Evolutionary conservation across 1,140 invertebrate species (phyloP).

Genomic region (Tetragonula clypearis): DNA sequence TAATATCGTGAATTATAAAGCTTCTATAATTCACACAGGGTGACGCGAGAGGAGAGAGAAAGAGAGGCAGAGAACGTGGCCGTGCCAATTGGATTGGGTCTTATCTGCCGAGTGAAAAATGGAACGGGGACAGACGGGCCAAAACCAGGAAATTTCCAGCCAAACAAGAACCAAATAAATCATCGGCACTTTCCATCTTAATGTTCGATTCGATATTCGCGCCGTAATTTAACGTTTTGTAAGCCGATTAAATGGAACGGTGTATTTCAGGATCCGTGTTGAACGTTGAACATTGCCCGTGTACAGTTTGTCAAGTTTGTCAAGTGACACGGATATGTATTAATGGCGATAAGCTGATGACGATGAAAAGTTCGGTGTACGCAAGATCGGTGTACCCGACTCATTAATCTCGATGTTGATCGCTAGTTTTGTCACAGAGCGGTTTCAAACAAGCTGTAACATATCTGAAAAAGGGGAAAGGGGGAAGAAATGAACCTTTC

Average conservation of each 20-base stretch:
- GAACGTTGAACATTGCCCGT: no score
- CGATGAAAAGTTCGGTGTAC: neutral
- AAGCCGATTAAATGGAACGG: no score
- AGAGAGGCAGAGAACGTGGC: neutral
- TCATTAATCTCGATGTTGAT: neutral
- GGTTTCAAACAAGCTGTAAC: neutral
- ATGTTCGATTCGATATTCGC: neutral
- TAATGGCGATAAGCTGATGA: neutral
- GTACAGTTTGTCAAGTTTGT: neutral
- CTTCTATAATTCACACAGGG: constrained; percentile 20
- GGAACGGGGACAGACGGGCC: constrained; percentile 15
- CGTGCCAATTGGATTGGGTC: constrained; percentile 47
- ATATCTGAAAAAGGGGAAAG: neutral
- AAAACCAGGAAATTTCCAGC: constrained; percentile 13
- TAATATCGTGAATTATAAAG: constrained; percentile 44
- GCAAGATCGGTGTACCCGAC: neutral
- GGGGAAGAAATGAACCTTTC: neutral
- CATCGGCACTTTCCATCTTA: neutral
- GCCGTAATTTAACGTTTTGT: neutral
- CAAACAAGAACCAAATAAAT: constrained; percentile 28
- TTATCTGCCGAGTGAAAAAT: constrained; percentile 45
- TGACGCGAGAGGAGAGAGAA: no score
- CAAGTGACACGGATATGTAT: neutral
- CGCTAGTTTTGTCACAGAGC: neutral
- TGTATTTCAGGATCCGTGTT: neutral